Evolutionary conservation across 2,888 invertebrate species (phyloP), one percentile per base, ranked within the genome.

Genomic region (Gortyna flavago): DNA sequence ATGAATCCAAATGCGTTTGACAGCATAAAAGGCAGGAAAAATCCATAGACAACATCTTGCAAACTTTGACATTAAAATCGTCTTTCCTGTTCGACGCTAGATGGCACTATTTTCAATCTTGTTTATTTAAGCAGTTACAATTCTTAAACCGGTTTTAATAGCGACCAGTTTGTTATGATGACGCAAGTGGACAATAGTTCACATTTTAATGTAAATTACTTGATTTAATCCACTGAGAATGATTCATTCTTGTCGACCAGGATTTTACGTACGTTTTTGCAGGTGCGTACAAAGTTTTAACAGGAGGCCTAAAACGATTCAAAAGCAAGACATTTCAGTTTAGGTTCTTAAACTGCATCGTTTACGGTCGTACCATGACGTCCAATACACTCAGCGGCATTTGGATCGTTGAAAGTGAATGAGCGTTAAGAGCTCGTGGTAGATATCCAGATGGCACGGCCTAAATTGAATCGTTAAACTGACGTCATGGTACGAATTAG

Each of bases 1-100:
- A 35, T 32, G 41, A 21, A n/a, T 21, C 5, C 6, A 35, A 38
- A 18, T 16, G 16, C 3, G 0, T 32, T 32, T 72, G 77, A 77
- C 69, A 82, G n/a, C 16, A 51, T 68, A 72, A 83, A 57, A 35
- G 6, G 84, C 71, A 64, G 74, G 71, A 65, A 66, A 54, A 61
- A 41, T 41, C 32, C 57, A 71, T 48, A 71, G 21, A 59, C 57
- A 44, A 48, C 1, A 5, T 5, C 11, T 18, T 35, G 3, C n/a
- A 35, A 57, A 54, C 16, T 67, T 61, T 38, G 18, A n/a, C 29
- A 35, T 25, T 35, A 1, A 9, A 8, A 32, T 51, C 1, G 21
- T 71, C 67, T 7, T 57, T 54, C 5, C 61, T 77, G 74, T 64
- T 84, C 59, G 48, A 21, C 51, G 65, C 61, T 35, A 84, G 83